Conservation (phyloP, 2,113 vertebrate genomes). For the Myrmecobius fasciatus region DNA sequence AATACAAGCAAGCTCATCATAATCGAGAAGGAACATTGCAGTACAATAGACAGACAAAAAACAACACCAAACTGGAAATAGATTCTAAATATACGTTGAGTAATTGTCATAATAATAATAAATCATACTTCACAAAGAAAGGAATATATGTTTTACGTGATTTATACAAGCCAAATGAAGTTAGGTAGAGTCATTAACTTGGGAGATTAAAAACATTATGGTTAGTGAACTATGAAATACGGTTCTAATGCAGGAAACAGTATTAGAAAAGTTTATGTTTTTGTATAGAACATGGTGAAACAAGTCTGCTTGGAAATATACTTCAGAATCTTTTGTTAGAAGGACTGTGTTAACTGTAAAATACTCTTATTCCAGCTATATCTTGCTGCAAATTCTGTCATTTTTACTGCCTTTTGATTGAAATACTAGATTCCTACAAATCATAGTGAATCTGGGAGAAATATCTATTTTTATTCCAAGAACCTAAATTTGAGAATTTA, state of each 20-base stretch:
- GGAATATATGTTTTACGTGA: constrained; percentile 36
- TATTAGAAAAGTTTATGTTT: constrained; percentile 48
- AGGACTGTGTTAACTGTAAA: background rate
- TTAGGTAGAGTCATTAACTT: constrained; percentile 70
- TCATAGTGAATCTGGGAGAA: constrained; percentile 20
- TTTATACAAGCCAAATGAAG: constrained; percentile 53
- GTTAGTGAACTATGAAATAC: constrained; percentile 68
- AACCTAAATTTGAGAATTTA: background rate
- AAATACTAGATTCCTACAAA: background rate
- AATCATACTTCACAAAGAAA: constrained; percentile 34
- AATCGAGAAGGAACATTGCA: background rate
- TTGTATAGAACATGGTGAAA: constrained; percentile 28
- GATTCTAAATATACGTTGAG: background rate
- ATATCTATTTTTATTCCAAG: constrained; percentile 24
- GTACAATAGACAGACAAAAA: background rate
- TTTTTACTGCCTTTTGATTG: background rate
- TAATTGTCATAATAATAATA: constrained; percentile 47
- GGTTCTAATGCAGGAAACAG: constrained; percentile 47
- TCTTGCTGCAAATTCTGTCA: constrained; percentile 6
- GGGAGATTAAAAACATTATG: constrained; percentile 68
- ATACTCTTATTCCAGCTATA: constrained; percentile 3
- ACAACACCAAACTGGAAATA: constrained; percentile 6
- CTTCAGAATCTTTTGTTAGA: constrained; percentile 24
- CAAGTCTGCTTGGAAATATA: constrained; percentile 36
- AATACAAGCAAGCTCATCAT: background rate